A percentile compares a stretch with the other conserved stretches of the same genome.
phyloP scores from a whole-genome alignment of 2,888 invertebrate species.

The Spisula subtruncata region DNA sequence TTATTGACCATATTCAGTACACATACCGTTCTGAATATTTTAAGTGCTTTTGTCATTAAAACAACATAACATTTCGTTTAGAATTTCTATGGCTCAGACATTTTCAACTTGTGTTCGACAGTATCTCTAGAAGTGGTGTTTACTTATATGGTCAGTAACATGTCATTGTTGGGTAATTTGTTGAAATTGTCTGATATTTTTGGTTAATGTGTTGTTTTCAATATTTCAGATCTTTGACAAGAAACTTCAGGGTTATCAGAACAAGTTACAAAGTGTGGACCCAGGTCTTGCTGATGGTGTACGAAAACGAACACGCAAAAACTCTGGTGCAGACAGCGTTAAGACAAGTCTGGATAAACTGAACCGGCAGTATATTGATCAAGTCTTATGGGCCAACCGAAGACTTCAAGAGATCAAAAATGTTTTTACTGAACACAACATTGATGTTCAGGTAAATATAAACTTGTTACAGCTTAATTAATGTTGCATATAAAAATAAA shows the following conservation, averaged over 20 bases:
- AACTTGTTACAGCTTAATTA: no score
- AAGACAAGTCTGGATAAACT: constrained; percentile 93
- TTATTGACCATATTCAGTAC: background rate
- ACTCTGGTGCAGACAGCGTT: constrained; percentile 92
- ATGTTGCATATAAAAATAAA: no score
- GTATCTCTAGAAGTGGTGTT: background rate
- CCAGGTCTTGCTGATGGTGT: constrained; percentile 74
- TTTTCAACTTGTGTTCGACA: background rate
- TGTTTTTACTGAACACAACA: constrained; percentile 78
- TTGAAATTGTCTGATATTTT: background rate
- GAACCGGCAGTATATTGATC: constrained; percentile 92
- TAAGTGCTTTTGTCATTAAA: no score
- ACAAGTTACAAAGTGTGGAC: constrained; percentile 90
- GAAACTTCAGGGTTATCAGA: constrained; percentile 94
- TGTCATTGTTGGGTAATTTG: background rate
- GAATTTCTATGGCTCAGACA: no score
- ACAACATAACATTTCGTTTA: no score
- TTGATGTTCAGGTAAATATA: constrained; percentile 91
- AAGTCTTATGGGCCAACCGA: constrained; percentile 88
- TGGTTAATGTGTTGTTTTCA: background rate
- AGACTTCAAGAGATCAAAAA: constrained; percentile 89
- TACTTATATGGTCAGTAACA: background rate
- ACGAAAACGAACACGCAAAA: constrained; percentile 79
- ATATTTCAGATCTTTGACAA: constrained; percentile 81
- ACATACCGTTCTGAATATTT: no score